Base-by-base conservation (phyloP, 2,797 vertebrate genomes). In the Danionella dracula region DNA sequence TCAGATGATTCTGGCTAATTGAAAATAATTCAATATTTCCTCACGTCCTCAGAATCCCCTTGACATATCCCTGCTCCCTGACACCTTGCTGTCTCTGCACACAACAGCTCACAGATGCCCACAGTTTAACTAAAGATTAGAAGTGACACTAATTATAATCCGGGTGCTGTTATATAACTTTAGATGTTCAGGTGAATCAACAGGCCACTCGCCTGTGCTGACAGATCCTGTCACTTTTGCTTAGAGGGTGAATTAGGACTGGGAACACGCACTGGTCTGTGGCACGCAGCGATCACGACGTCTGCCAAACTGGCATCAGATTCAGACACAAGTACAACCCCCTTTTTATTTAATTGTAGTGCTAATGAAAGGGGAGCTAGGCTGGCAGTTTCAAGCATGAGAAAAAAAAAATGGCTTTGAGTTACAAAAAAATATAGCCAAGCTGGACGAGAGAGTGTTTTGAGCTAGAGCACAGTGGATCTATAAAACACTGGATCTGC, bases 311-410 rank as follows among this genome's bases (percentile, higher is more conserved):
- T 82, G 80, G 78, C 77, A 78, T 62, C 37, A 32, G 69, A 82
- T 74, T 78, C 78, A 73, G 72, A 79, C 72, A 69, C 71, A 58
- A 77, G 76, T 72, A 76, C 73, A 73, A 78, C 80, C 72, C 23
- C 62, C 53, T 76, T 81, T 78, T 81, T 76, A 75, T 79, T 75
- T 79, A 80, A 82, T 80, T 80, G 77, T 79, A 80, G 80, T 82
- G 80, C 78, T 82, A 80, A 80, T 79, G 80, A 82, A 78, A 76
- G 10, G 61, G 71, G 70, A 70, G 71, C 66, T 55, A 60, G 74
- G 76, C 72, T 79, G 75, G 58, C 71, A 75, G 69, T 68, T 73
- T 74, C 50, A 27, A 20, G 46, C 57, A 19, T 23, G 27, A n/a
- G 1, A 5, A 20, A 20, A 21, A 42, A n/a, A 53, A 62, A 58